These are phyloP conservation scores for Cynoglossus semilaevis DNA, from an alignment of 2,113 vertebrate species.

Conservation along the genomic window DNA sequence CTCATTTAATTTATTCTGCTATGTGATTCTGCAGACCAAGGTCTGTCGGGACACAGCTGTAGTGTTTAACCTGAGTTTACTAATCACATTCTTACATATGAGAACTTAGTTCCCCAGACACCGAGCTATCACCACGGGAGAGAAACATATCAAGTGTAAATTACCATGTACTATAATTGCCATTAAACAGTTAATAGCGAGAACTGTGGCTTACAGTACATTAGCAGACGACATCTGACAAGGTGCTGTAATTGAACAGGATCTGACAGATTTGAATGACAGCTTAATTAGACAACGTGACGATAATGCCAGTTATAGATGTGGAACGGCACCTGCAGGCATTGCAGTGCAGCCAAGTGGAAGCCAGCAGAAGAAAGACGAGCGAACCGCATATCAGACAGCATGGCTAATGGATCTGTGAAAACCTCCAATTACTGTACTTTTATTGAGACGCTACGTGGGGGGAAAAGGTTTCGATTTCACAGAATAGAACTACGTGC, in stretches of 20 bases:
- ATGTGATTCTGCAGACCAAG: too few species aligned
- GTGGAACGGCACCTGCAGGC: constrained; percentile 4
- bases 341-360: constrained; percentile 1
- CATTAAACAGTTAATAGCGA: constrained; percentile 2
- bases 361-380: constrained; percentile 1
- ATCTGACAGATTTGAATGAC: constrained; percentile 28
- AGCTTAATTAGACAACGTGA: background rate
- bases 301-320: background rate
- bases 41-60: background rate
- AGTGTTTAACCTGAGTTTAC: background rate
- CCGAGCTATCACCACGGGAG: background rate
- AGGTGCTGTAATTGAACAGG: constrained; percentile 1
- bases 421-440: background rate
- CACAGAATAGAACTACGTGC: too few species aligned
- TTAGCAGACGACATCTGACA: background rate
- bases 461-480: too few species aligned
- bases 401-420: background rate
- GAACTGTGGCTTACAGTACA: background rate
- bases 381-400: background rate
- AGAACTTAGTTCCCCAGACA: background rate
- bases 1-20: too few species aligned
- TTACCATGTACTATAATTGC: constrained; percentile 7
- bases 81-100: background rate
- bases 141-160: constrained; percentile 5
- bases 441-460: background rate